Conservation (phyloP, 2,797 vertebrate genomes). For the Ctenosaura bakeri region DNA sequence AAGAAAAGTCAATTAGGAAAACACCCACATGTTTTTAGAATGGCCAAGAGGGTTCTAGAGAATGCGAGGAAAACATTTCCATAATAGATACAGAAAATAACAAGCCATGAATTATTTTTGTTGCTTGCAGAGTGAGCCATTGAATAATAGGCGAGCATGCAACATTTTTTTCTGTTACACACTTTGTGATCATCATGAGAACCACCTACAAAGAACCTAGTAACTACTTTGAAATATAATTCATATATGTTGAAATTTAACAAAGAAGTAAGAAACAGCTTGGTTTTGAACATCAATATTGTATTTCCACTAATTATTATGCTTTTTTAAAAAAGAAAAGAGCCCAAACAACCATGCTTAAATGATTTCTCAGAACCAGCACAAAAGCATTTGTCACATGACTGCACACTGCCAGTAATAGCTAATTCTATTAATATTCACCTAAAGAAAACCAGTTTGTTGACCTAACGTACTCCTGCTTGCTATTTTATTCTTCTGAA, state of each 20-base stretch:
- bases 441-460: constrained; percentile 74
- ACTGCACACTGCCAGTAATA: constrained; percentile 37
- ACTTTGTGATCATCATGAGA: background rate
- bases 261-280: background rate
- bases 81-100: background rate
- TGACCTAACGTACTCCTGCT: constrained; percentile 61
- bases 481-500: constrained; percentile 73
- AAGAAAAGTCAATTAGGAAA: constrained; percentile 45
- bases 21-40: constrained; percentile 7
- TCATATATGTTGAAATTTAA: constrained; percentile 19
- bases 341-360: background rate
- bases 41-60: background rate
- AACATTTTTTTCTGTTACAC: background rate
- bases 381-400: constrained; percentile 55
- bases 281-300: background rate
- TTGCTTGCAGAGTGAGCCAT: background rate
- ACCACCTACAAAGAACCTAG: background rate
- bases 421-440: constrained; percentile 73
- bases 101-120: constrained; percentile 28
- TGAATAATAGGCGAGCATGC: rapidly evolving
- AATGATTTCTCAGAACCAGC: constrained; percentile 44
- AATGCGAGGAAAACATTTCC: constrained; percentile 42
- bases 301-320: constrained; percentile 57
- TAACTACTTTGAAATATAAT: background rate
- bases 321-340: constrained; percentile 16